These are phyloP conservation scores for Cantharis rufa DNA, from an alignment of 2,888 invertebrate genomes.

Conservation along the genomic window DNA sequence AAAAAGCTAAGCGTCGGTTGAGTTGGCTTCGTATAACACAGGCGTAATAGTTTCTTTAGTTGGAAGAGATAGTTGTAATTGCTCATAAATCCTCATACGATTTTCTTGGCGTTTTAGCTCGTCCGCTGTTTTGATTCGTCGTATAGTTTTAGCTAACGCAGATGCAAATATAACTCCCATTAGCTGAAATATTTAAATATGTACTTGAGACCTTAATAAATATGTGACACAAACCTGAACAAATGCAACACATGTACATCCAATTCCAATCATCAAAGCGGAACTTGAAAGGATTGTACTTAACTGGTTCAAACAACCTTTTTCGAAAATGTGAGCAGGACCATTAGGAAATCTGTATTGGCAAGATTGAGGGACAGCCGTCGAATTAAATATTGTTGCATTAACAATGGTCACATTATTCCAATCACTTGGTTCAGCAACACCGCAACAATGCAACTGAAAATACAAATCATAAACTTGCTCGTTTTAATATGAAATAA, in stretches of 20 bases:
- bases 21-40: conserved; percentile 44
- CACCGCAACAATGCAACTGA: conserved; percentile 56
- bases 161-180: conserved; percentile 88
- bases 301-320: conserved; percentile 67
- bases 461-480: background rate
- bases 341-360: conserved; percentile 1
- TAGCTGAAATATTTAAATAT: conserved; percentile 61
- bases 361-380: conserved; percentile 26
- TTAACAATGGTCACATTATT: background rate
- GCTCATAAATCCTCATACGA: conserved; percentile 57
- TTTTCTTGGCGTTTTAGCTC: conserved; percentile 73
- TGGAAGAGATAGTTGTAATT: conserved; percentile 33
- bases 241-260: conserved; percentile 78
- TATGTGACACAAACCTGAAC: conserved; percentile 66
- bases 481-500: background rate
- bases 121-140: conserved; percentile 73
- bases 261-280: conserved; percentile 72
- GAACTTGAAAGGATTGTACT: conserved; percentile 69
- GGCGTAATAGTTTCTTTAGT: conserved; percentile 42
- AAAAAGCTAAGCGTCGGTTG: conserved; percentile 19
- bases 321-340: conserved; percentile 34
- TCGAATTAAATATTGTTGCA: background rate
- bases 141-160: conserved; percentile 84
- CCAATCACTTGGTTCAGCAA: conserved; percentile 50
- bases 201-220: background rate